Base-by-base conservation (phyloP, 2,797 vertebrate genomes). In the Falco rusticolus region DNA sequence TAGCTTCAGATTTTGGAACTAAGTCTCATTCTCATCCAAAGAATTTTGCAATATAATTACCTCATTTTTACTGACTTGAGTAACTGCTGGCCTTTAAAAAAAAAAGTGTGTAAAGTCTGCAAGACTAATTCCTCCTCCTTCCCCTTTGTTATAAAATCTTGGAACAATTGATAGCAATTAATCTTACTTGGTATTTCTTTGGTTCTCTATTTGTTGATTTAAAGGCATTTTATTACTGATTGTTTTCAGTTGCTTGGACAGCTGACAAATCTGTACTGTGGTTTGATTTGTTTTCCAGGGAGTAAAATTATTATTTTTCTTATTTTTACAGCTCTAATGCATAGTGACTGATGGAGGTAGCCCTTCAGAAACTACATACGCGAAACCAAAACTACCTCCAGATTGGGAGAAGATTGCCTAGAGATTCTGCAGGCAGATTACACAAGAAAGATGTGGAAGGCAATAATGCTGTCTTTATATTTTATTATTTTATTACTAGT, bases 11-110 rank as follows among this genome's bases (percentile, higher is more conserved):
- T 97, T 98, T 96, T 94, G 97, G 89, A 93, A 69, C 54, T 31
- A 72, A 94, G 75, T 76, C 92, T 84, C 80, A 24, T 90, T 87
- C 87, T 72, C 68, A 93, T 96, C 97, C 97, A 98, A 96, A 85
- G 89, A 96, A 96, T 98, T 98, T 97, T 97, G 97, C 97, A 98
- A 98, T 72, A 83, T 95, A 85, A 86, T 98, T 92, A 98, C 97
- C 96, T 98, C 98, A 98, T 98, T 97, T 97, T 97, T 96, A 96
- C 98, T 97, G 96, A 97, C 97, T 98, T 96, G 96, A 95, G 97
- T 89, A 97, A 97, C 90, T 94, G 82, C 70, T 96, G 82, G 64
- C 72, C 95, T 94, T 91, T 25, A 79, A 70, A 66, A 74, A 66
- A 91, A 47, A 79, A 77, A 21, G 71, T 41, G 33, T 89, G 16